phyloP scores from a whole-genome alignment of 2,888 invertebrate species.

The Anoncus sp. region DNA sequence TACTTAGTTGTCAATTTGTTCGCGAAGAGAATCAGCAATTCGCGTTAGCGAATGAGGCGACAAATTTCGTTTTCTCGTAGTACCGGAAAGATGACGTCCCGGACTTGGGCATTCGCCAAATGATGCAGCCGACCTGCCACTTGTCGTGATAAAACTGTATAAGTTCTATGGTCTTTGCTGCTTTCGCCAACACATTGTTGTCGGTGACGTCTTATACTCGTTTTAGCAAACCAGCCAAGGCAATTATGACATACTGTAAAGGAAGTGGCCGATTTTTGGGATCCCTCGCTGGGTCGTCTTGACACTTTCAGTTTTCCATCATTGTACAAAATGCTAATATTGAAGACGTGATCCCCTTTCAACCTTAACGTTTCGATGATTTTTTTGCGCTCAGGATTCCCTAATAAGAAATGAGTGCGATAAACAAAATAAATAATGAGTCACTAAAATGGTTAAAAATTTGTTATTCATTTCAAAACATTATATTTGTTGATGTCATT shows the following conservation, averaged over 20 bases:
- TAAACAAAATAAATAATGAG: not conserved
- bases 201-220: constrained; percentile 63
- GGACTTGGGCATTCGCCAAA: constrained; percentile 4
- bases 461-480: not conserved
- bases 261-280: constrained; percentile 51
- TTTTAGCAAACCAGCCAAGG: constrained; percentile 50
- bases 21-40: constrained; percentile 61
- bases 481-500: not conserved
- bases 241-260: constrained; percentile 5
- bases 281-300: constrained; percentile 57
- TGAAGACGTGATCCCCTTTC: constrained; percentile 24
- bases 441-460: not conserved
- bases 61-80: constrained; percentile 62
- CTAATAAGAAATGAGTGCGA: not conserved
- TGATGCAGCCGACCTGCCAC: constrained; percentile 61
- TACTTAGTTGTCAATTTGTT: constrained; percentile 64
- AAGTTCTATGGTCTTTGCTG: constrained; percentile 57
- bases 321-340: constrained; percentile 54
- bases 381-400: not conserved
- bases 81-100: constrained; percentile 58
- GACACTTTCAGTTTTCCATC: constrained; percentile 62
- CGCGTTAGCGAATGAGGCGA: constrained; percentile 62
- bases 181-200: constrained; percentile 54
- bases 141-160: constrained; percentile 55
- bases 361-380: not conserved